phyloP scores from a whole-genome alignment of 1,140 invertebrate genomes.

The Battus philenor region DNA sequence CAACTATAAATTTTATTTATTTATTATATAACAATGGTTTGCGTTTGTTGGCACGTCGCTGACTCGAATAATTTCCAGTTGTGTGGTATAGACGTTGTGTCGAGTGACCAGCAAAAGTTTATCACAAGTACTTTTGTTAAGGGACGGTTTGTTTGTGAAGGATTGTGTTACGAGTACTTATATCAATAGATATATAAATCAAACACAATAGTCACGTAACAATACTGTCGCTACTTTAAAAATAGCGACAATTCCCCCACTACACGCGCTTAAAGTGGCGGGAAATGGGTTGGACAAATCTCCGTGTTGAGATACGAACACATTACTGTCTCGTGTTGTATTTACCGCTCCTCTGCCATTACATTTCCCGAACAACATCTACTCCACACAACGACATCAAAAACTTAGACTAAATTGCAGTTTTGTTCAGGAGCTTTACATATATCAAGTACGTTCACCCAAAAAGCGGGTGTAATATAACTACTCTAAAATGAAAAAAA shows the following conservation, averaged over 20 bases:
- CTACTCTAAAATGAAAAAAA: slow-evolving; percentile 11
- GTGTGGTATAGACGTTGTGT: slow-evolving; percentile 27
- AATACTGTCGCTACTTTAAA: no score
- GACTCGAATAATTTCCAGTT: slow-evolving; percentile 35
- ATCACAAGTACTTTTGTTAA: slow-evolving; percentile 9
- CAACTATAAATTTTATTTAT: slow-evolving; percentile 56
- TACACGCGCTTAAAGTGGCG: no score
- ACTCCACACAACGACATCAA: slow-evolving; percentile 11
- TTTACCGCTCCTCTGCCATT: background rate
- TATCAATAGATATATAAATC: slow-evolving; percentile 62
- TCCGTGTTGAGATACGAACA: no score
- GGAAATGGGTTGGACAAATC: no score
- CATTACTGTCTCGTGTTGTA: no score
- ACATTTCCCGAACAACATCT: slow-evolving; percentile 1
- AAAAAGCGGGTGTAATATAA: background rate
- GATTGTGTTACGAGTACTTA: slow-evolving; percentile 49
- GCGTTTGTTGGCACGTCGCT: slow-evolving; percentile 58
- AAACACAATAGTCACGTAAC: slow-evolving; percentile 36
- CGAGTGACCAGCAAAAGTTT: background rate
- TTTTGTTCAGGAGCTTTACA: slow-evolving; percentile 9
- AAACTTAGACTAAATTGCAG: slow-evolving; percentile 11
- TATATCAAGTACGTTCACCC: slow-evolving; percentile 4
- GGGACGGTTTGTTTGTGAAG: slow-evolving; percentile 6
- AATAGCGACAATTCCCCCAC: no score
- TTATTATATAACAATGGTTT: slow-evolving; percentile 53